Percentiles rank a stretch among this genome's conserved stretches.
These are phyloP conservation scores for Hirudo medicinalis DNA, from an alignment of 1,140 invertebrate species.

Conservation along the genomic window DNA sequence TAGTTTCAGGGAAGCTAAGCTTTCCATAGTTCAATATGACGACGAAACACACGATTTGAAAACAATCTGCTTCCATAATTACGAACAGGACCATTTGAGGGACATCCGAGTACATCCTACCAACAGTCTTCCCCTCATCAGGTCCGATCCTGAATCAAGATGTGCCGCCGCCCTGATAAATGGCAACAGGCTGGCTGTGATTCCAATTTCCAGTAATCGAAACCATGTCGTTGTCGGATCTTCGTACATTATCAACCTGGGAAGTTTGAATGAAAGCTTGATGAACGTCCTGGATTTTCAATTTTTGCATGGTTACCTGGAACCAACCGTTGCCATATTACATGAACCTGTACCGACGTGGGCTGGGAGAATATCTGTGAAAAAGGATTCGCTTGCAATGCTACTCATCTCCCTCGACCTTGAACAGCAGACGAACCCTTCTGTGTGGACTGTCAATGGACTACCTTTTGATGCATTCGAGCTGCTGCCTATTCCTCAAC, in stretches of 20 bases:
- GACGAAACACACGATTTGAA: slow-evolving; percentile 1
- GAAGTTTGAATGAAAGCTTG: slow-evolving; percentile 37
- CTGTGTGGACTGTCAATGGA: slow-evolving; percentile 85
- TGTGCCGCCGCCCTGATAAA: slow-evolving; percentile 94
- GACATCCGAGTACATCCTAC: slow-evolving; percentile 12
- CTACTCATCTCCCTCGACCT: slow-evolving; percentile 91
- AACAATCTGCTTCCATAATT: not conserved
- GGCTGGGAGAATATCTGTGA: slow-evolving; percentile 72
- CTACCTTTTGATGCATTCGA: slow-evolving; percentile 83
- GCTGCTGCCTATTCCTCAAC: slow-evolving; percentile 66
- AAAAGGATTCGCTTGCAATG: slow-evolving; percentile 88
- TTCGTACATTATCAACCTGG: slow-evolving; percentile 67
- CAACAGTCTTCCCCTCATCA: slow-evolving; percentile 54
- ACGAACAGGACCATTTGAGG: slow-evolving; percentile 12
- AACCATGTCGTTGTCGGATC: not conserved
- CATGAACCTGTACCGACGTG: slow-evolving; percentile 95
- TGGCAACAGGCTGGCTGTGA: slow-evolving; percentile 75
- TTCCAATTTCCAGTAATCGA: slow-evolving; percentile 57
- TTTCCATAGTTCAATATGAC: not conserved
- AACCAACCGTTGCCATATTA: slow-evolving; percentile 85
- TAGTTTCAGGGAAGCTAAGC: slow-evolving; percentile 1
- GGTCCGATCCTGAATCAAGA: slow-evolving; percentile 85
- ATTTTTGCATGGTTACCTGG: slow-evolving; percentile 95
- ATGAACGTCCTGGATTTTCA: slow-evolving; percentile 71
- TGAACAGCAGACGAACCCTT: slow-evolving; percentile 82